These are phyloP conservation scores for Akabosia matsudoensis DNA, from an alignment of 1,140 invertebrate genomes.

Conservation along the genomic window DNA sequence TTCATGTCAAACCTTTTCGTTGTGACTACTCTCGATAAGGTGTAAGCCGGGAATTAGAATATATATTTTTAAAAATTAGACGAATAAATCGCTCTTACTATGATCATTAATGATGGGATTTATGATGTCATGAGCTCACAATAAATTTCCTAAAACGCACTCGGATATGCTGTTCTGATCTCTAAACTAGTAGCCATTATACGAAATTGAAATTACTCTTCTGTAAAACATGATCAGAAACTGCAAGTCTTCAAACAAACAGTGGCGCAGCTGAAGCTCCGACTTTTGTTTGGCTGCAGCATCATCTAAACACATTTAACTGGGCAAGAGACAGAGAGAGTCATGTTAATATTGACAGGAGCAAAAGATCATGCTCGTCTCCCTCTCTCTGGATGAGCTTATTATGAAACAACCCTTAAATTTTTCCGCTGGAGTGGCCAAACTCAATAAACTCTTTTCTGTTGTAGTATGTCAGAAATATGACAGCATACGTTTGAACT, in stretches of 20 bases:
- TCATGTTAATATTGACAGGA: not conserved
- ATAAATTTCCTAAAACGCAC: too few relatives aligned
- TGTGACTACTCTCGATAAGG: too few relatives aligned
- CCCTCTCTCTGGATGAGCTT: not conserved
- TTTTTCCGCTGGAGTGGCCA: conserved; percentile 2
- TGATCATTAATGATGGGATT: too few relatives aligned
- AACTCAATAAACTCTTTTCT: not conserved
- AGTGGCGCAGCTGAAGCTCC: not conserved
- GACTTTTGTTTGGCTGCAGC: not conserved
- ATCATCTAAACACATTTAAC: too few relatives aligned
- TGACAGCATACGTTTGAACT: not conserved
- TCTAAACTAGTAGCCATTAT: too few relatives aligned
- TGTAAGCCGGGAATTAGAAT: too few relatives aligned
- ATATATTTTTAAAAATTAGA: too few relatives aligned
- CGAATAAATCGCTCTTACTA: too few relatives aligned
- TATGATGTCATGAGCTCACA: too few relatives aligned
- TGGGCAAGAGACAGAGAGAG: not conserved
- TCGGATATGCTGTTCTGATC: too few relatives aligned
- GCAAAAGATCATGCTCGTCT: not conserved
- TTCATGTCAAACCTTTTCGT: too few relatives aligned
- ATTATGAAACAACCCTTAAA: not conserved
- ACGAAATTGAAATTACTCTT: not conserved
- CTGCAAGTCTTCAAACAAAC: not conserved
- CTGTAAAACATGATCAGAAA: not conserved
- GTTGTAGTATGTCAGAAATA: not conserved